A percentile compares a stretch with the other conserved stretches of the same genome.
Conservation (phyloP, 2,797 vertebrate genomes). For the Hypotaenidia philippensis region DNA sequence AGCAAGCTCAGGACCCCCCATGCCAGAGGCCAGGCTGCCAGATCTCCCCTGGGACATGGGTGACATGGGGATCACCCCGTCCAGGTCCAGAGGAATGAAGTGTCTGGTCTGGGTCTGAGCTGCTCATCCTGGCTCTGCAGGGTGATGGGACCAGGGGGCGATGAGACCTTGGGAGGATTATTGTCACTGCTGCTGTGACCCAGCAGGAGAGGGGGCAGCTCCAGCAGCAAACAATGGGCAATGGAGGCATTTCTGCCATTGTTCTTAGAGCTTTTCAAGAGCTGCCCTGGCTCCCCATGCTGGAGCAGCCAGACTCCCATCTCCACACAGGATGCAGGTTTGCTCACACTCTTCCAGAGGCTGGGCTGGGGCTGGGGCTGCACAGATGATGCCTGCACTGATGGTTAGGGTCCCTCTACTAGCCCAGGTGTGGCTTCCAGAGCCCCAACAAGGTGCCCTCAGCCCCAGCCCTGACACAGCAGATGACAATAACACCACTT, state of each 20-base stretch:
- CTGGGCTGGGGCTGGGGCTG: not conserved
- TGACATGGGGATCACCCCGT: not conserved
- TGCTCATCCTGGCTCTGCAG: not conserved
- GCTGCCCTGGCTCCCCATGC: not conserved
- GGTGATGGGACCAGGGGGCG: not conserved
- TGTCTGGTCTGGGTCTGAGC: not conserved
- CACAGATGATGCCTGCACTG: not conserved
- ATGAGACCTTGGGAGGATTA: too few relatives aligned
- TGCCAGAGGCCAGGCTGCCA: not conserved
- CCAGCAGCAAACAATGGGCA: accelerated
- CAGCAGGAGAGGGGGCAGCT: not conserved
- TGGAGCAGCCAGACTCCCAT: not conserved
- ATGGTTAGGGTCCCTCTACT: not conserved
- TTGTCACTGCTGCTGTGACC: not conserved
- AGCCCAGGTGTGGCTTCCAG: not conserved
- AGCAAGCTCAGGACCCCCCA: not conserved
- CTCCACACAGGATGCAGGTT: not conserved
- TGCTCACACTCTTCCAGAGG: not conserved
- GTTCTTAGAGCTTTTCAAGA: not conserved
- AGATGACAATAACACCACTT: not conserved
- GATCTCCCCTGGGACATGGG: not conserved
- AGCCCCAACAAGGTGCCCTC: not conserved
- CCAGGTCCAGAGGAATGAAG: not conserved
- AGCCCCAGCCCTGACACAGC: accelerated
- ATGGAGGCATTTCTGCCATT: not conserved